Evolutionary conservation across 2,113 vertebrate species (phyloP).

Genomic region (Typhlomys cinereus): DNA sequence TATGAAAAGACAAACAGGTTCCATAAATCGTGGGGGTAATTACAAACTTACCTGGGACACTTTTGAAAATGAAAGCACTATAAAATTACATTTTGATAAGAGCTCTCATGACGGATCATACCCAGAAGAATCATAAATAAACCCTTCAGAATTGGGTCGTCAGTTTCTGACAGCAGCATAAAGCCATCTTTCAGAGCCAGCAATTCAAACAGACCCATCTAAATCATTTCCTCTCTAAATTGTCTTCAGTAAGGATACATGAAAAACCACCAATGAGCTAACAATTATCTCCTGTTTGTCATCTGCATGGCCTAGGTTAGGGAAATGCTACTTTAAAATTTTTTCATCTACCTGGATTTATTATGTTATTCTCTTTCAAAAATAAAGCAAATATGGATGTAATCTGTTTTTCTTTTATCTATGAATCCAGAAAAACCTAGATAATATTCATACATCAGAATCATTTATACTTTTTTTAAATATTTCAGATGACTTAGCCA

Average conservation of each 20-base stretch:
- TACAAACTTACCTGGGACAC: constrained; percentile 41
- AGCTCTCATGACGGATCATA: constrained; percentile 45
- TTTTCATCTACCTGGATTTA: not conserved
- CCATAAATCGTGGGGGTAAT: constrained; percentile 10
- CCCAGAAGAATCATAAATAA: constrained; percentile 15
- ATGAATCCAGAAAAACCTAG: not conserved
- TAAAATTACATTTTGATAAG: constrained; percentile 42
- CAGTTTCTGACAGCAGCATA: constrained; percentile 55
- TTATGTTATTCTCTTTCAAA: constrained; percentile 6
- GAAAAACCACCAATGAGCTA: constrained; percentile 38
- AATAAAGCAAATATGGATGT: constrained; percentile 44
- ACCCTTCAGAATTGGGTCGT: constrained; percentile 63
- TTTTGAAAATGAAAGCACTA: constrained; percentile 49
- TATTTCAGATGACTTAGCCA: constrained; percentile 55
- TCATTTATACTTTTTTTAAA: constrained; percentile 50
- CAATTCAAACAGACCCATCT: constrained; percentile 54
- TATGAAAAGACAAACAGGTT: constrained; percentile 12
- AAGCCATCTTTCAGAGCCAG: constrained; percentile 63
- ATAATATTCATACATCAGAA: constrained; percentile 41
- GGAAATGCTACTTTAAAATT: constrained; percentile 53
- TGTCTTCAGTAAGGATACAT: constrained; percentile 42
- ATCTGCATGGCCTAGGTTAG: constrained; percentile 41
- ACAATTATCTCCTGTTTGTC: constrained; percentile 63
- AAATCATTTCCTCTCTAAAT: constrained; percentile 63
- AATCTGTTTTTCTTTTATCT: constrained; percentile 3